These are phyloP conservation scores for Drosophila tropicalis DNA, from an alignment of 1,140 invertebrate species.

Conservation along the genomic window DNA sequence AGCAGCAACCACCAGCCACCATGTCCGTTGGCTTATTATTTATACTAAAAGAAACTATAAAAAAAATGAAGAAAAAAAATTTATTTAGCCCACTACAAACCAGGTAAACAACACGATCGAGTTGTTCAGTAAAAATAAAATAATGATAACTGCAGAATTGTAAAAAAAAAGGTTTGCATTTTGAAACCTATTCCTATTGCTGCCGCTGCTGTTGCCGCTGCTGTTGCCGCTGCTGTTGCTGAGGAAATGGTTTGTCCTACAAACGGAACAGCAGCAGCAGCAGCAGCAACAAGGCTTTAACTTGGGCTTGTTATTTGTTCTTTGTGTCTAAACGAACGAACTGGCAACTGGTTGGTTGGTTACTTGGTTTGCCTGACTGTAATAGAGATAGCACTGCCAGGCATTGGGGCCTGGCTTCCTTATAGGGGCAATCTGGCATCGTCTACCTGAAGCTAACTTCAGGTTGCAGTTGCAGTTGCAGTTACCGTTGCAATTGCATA, in stretches of 20 bases:
- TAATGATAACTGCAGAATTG: conserved; percentile 71
- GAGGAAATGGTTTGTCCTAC: conserved; percentile 74
- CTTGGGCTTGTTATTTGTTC: conserved; percentile 60
- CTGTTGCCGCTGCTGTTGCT: conserved; percentile 47
- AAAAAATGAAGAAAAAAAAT: conserved; percentile 47
- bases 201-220: conserved; percentile 46
- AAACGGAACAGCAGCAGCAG: conserved; percentile 31
- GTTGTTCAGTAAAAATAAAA: conserved; percentile 66
- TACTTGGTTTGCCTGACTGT: conserved; percentile 43
- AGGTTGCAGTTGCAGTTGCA: conserved; percentile 74
- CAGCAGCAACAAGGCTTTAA: conserved; percentile 24
- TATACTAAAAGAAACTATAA: conserved; percentile 37
- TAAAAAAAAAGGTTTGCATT: conserved; percentile 45
- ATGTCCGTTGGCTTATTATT: conserved; percentile 68
- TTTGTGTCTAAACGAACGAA: conserved; percentile 27
- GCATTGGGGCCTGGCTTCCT: conserved; percentile 62
- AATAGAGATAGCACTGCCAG: conserved; percentile 69
- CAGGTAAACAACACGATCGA: conserved; percentile 62
- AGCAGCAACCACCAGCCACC: conserved; percentile 42
- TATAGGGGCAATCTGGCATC: conserved; percentile 80
- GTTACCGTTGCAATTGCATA: conserved; percentile 73
- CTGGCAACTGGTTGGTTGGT: conserved; percentile 32
- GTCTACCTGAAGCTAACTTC: conserved; percentile 56
- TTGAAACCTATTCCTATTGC: conserved; percentile 48
- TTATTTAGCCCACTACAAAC: conserved; percentile 75